Evolutionary conservation across 1,140 invertebrate genomes (phyloP).

Genomic region (Eurosta solidaginis): DNA sequence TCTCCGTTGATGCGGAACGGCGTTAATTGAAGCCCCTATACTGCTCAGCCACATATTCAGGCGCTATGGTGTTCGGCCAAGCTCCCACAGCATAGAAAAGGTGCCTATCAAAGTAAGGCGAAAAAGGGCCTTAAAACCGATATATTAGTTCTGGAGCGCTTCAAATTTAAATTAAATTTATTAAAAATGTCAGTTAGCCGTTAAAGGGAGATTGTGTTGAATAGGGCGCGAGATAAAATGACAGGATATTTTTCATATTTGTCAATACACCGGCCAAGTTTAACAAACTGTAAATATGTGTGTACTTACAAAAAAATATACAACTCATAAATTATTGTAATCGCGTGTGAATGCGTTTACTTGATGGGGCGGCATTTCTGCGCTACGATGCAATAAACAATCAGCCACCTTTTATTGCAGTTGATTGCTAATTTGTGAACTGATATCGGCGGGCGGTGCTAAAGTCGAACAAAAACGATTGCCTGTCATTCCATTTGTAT

Average conservation of each 20-base stretch:
- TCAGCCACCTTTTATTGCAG: constrained; percentile 56
- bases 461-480: constrained; percentile 5
- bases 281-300: no score
- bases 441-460: constrained; percentile 47
- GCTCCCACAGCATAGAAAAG: no score
- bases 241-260: constrained; percentile 21
- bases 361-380: constrained; percentile 17
- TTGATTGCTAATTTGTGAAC: constrained; percentile 60
- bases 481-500: no score
- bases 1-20: no score
- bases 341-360: not conserved
- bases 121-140: no score
- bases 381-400: constrained; percentile 51
- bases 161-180: constrained; percentile 10
- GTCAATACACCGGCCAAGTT: not conserved
- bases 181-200: not conserved
- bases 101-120: no score
- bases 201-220: not conserved
- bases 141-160: no score
- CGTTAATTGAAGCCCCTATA: no score
- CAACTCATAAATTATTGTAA: no score
- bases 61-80: no score
- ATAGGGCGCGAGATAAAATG: not conserved
- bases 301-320: no score
- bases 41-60: no score